Evolutionary conservation across 37 sponge, comb jelly and placozoan genomes (phyloP).

Genomic region (Theonella swinhoei): DNA sequence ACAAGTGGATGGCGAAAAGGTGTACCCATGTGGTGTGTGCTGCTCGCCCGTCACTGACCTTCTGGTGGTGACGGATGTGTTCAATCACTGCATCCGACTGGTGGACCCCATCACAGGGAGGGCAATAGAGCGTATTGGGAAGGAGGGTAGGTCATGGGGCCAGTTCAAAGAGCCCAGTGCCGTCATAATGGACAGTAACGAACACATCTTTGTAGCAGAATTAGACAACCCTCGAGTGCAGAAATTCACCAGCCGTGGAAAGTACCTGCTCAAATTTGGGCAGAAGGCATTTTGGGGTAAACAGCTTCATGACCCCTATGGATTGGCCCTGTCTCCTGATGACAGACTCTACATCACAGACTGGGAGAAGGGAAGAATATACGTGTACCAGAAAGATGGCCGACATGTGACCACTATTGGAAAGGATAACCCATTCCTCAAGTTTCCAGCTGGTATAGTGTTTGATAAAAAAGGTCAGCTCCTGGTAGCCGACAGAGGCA

Average conservation of each 20-base stretch:
- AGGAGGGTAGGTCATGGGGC: slow-evolving; percentile 26
- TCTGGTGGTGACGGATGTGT: slow-evolving; percentile 35
- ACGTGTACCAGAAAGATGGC: neutral
- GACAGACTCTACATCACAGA: slow-evolving; percentile 23
- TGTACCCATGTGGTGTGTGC: slow-evolving; percentile 36
- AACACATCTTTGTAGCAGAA: slow-evolving; percentile 30
- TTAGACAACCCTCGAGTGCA: slow-evolving; percentile 26
- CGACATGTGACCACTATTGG: slow-evolving; percentile 5
- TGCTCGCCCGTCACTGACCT: slow-evolving; percentile 5
- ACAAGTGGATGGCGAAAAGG: neutral
- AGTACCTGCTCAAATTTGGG: slow-evolving; percentile 33
- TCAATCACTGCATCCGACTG: slow-evolving; percentile 31
- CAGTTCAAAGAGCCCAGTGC: slow-evolving; percentile 40
- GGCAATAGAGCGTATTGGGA: slow-evolving; percentile 32
- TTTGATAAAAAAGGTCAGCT: slow-evolving; percentile 7
- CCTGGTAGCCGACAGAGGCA: slow-evolving; percentile 29
- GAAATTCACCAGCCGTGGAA: slow-evolving; percentile 35
- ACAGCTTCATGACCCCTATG: slow-evolving; percentile 22
- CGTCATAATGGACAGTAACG: slow-evolving; percentile 7
- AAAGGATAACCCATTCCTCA: slow-evolving; percentile 3
- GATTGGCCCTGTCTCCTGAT: slow-evolving; percentile 19
- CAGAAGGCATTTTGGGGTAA: slow-evolving; percentile 29
- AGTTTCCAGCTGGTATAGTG: slow-evolving; percentile 32
- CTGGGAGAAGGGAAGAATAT: slow-evolving; percentile 24
- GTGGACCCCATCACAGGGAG: slow-evolving; percentile 12